Base-by-base conservation (phyloP, 1,140 invertebrate species). In the Spodoptera litura region DNA sequence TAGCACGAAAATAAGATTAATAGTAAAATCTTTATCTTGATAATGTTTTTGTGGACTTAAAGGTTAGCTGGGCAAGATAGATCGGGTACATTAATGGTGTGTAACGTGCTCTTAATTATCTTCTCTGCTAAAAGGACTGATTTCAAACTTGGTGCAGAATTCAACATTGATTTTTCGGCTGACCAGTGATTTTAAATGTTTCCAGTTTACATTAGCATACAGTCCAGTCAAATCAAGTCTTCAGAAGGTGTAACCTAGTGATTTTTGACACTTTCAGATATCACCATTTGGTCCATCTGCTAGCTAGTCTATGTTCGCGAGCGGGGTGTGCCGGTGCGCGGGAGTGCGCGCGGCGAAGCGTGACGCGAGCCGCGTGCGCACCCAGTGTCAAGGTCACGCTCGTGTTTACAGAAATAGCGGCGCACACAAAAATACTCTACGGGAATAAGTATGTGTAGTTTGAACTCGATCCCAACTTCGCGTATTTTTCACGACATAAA, bases 341-440 rank as follows among this genome's bases (percentile, higher is more conserved):
- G 77, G 77, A 79, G 66, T 44, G 66, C 56, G 73, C 44, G 64
- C 61, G 51, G 52, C 74, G 49, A 53, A 68, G 70, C 81, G 55
- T 68, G 62, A 75, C 70, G 55, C 44, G 52, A 59, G 31, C 15
- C 81, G 81, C 80, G 75, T 81, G 72, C 72, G 62, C 62, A 66
- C 64, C 64, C 80, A 81, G 78, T 81, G 80, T 81, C 80, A 81
- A 76, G 80, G 80, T 59, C 77, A 56, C 71, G 58, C 25, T 31
- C 75, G 51, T 70, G 62, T 66, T 58, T 51, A 72, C 61, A 74
- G 62, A 81, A 84, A 84, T 84, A 82, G 77, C 73, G 10, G 44
- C 27, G 25, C 78, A 53, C 44, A 68, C 66, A 70, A 58, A 81
- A 81, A 81, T 81, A 80, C 12, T 53, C 20, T 6, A 52, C 66